Evolutionary conservation across 2,888 invertebrate species (phyloP).

Genomic region (Ctena decussata): DNA sequence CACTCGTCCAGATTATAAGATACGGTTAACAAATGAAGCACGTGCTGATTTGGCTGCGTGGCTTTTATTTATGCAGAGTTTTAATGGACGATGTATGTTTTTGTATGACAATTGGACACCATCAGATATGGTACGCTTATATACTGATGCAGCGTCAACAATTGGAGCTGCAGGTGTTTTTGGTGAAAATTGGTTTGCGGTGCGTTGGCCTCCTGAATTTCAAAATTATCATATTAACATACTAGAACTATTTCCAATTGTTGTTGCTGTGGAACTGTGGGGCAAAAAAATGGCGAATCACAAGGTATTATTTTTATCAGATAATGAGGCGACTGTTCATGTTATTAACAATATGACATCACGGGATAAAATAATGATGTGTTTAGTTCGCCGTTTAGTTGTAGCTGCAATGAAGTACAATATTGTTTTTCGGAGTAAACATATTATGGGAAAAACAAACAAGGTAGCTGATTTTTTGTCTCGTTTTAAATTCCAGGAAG

Average conservation of each 20-base stretch:
- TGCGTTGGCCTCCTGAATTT: neutral
- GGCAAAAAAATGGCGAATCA: conserved; percentile 22
- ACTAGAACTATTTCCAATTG: conserved; percentile 40
- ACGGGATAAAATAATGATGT: conserved; percentile 40
- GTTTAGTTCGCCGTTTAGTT: conserved; percentile 40
- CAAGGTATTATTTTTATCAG: conserved; percentile 43
- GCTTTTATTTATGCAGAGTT: conserved; percentile 18
- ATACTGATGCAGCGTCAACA: conserved; percentile 16
- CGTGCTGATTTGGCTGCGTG: conserved; percentile 35
- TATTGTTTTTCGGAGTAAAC: conserved; percentile 30
- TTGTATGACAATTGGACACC: conserved; percentile 12
- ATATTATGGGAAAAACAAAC: conserved; percentile 20
- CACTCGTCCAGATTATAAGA: conserved; percentile 20
- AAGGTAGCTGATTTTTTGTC: conserved; percentile 7
- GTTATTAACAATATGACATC: conserved; percentile 51
- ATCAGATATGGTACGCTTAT: conserved; percentile 17
- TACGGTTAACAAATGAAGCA: conserved; percentile 16
- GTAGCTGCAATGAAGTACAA: conserved; percentile 25
- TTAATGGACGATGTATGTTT: conserved; percentile 38
- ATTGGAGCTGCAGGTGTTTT: neutral
- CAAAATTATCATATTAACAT: conserved; percentile 1
- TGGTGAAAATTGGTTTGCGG: neutral
- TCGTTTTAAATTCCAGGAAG: neutral
- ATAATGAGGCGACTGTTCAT: conserved; percentile 41
- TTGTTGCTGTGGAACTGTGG: conserved; percentile 52